These are phyloP conservation scores for Oreortyx pictus DNA, from an alignment of 2,797 vertebrate genomes.

Conservation along the genomic window DNA sequence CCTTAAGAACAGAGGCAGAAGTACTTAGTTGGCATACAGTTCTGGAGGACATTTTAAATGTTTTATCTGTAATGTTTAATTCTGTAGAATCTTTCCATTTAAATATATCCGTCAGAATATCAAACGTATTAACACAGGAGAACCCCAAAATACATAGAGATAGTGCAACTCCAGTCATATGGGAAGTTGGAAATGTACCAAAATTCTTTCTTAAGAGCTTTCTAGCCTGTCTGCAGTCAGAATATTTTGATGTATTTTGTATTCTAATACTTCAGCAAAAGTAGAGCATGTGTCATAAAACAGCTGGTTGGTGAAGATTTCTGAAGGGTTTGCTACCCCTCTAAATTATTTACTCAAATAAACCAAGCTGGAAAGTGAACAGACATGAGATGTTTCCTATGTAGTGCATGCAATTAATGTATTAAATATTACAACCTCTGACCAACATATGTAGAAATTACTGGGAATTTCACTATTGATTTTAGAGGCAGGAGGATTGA, in stretches of 20 bases:
- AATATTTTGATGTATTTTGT: not conserved
- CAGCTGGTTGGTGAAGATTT: not conserved
- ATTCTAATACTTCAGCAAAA: not conserved
- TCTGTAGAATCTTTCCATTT: not conserved
- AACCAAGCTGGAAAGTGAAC: not conserved
- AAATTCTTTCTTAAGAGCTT: not conserved
- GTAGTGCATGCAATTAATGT: not conserved
- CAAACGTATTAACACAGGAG: not conserved
- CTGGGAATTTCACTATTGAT: not conserved
- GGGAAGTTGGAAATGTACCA: not conserved
- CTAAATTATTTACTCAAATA: not conserved
- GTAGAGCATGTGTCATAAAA: not conserved
- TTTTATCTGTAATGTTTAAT: not conserved
- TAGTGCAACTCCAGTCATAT: not conserved
- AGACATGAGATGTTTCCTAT: not conserved
- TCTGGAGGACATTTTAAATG: not conserved
- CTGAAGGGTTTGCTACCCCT: not conserved
- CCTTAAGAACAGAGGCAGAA: not conserved
- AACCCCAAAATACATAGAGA: not conserved
- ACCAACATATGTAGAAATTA: not conserved
- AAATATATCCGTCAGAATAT: not conserved
- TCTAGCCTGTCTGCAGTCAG: not conserved
- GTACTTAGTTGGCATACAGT: not conserved
- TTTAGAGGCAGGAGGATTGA: not conserved
- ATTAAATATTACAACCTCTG: not conserved